Evolutionary conservation across 35 echinoderm and acorn worm species (phyloP).

Genomic region (Lytechinus variegatus): DNA sequence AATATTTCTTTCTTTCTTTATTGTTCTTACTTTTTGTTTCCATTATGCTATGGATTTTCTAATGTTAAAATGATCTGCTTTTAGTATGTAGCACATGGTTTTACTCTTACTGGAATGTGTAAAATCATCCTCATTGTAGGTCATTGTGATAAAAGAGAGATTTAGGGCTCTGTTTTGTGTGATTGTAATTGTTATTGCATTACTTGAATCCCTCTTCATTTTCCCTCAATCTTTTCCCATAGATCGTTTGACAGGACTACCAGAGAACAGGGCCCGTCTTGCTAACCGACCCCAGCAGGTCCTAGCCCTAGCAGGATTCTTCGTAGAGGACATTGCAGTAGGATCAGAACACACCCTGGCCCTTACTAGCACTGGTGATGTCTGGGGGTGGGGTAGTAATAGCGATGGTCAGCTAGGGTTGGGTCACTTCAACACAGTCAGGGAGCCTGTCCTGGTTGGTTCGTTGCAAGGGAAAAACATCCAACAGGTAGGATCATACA

Average conservation of each 20-base stretch:
- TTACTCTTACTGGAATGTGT: too few species aligned
- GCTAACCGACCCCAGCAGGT: conserved; percentile 81
- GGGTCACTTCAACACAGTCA: conserved; percentile 72
- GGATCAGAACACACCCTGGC: conserved; percentile 95
- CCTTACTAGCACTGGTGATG: conserved; percentile 83
- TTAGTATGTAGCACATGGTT: too few species aligned
- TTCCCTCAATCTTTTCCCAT: background rate
- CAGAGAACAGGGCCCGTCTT: conserved; percentile 78
- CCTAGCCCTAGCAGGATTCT: conserved; percentile 75
- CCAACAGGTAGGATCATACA: conserved; percentile 69
- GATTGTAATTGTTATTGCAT: too few species aligned
- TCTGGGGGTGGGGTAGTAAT: conserved; percentile 94
- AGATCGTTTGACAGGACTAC: conserved; percentile 92
- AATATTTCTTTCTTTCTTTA: too few species aligned
- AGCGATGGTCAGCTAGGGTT: conserved; percentile 90
- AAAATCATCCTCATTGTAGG: too few species aligned
- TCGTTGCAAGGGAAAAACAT: conserved; percentile 84
- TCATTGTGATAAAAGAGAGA: too few species aligned
- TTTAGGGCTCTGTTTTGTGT: too few species aligned
- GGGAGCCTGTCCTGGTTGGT: conserved; percentile 81
- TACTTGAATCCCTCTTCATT: background rate
- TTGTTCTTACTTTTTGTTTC: too few species aligned
- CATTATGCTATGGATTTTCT: too few species aligned
- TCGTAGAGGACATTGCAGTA: conserved; percentile 85
- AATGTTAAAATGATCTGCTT: too few species aligned